These are phyloP conservation scores for Mellivora capensis DNA, from an alignment of 2,113 vertebrate genomes.

Conservation along the genomic window DNA sequence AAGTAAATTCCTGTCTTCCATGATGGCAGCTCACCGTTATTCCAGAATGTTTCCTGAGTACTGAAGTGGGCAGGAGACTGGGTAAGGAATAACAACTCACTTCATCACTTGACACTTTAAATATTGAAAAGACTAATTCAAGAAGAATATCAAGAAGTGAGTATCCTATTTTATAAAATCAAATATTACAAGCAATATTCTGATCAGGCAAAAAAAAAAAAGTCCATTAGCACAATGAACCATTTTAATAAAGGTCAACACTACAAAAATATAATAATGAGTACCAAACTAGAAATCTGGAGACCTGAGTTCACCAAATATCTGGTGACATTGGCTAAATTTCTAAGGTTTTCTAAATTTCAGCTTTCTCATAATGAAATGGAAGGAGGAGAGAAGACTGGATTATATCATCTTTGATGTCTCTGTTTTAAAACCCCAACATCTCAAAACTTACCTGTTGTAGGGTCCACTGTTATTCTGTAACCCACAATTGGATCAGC, in stretches of 20 bases:
- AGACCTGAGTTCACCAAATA: background rate
- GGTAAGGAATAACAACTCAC: background rate
- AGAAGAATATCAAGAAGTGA: constrained; percentile 24
- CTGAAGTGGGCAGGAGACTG: background rate
- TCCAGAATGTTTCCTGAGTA: background rate
- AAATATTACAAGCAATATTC: background rate
- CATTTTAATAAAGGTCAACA: background rate
- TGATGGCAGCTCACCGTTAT: background rate
- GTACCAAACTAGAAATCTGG: background rate
- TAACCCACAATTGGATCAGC: constrained; percentile 90
- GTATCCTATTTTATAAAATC: background rate
- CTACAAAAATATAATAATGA: background rate
- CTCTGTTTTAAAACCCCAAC: background rate
- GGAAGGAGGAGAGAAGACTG: background rate
- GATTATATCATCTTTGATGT: background rate
- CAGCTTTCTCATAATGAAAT: background rate
- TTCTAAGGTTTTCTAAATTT: background rate
- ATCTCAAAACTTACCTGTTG: constrained; percentile 86
- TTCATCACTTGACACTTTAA: background rate
- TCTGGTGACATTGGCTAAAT: background rate
- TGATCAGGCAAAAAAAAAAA: background rate
- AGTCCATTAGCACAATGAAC: background rate
- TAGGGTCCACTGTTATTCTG: constrained; percentile 90
- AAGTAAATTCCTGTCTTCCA: background rate
- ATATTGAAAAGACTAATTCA: background rate